Evolutionary conservation across 2,113 vertebrate genomes (phyloP).

Genomic region (Aphelocoma coerulescens): DNA sequence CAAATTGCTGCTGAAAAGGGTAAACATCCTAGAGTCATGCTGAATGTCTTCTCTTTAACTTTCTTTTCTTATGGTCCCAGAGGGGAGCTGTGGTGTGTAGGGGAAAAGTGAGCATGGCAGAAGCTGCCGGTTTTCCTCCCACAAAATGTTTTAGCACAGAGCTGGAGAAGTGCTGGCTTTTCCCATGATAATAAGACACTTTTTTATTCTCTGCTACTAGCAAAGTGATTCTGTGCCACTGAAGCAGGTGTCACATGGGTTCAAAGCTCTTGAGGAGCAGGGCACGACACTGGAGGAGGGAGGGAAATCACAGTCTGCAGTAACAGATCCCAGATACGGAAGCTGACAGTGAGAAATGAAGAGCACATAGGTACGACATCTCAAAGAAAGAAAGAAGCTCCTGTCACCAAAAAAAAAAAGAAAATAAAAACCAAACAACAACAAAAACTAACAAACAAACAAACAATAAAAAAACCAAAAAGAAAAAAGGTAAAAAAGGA

Average conservation of each 20-base stretch:
- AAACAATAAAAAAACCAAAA: too few species aligned
- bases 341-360: background rate
- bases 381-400: background rate
- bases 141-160: background rate
- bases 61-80: background rate
- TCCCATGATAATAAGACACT: background rate
- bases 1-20: background rate
- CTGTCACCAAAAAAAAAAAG: too few species aligned
- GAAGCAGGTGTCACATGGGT: background rate
- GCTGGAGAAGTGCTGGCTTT: background rate
- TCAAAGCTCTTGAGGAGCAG: background rate
- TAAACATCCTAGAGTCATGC: background rate
- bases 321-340: background rate
- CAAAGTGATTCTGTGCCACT: background rate
- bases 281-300: background rate
- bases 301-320: background rate
- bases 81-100: background rate
- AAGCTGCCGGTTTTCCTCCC: background rate
- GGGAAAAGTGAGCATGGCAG: background rate
- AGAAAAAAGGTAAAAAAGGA: background rate
- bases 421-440: too few species aligned
- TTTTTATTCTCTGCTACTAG: background rate
- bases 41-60: background rate
- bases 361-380: background rate
- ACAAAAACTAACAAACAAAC: too few species aligned